Conservation (phyloP, 1,140 invertebrate genomes). For the Dysdera silvatica region DNA sequence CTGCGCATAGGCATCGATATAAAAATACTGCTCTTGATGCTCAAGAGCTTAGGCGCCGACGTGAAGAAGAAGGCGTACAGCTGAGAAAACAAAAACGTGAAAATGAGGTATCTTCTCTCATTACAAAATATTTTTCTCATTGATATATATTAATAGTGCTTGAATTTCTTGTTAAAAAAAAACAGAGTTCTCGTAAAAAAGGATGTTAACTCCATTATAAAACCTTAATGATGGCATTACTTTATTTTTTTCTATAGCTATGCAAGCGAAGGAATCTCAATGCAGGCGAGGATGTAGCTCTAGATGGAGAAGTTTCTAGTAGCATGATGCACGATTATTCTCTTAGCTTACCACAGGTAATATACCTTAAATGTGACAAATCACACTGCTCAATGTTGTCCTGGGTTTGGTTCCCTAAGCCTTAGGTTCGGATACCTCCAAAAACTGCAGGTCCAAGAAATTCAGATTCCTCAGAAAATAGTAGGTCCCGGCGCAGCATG, state of each 20-base stretch:
- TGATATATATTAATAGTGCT: not conserved
- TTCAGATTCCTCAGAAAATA: no score
- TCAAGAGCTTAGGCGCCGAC: conserved; percentile 75
- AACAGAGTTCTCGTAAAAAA: no score
- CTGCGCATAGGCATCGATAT: conserved; percentile 77
- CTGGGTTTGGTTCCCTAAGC: no score
- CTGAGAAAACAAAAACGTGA: conserved; percentile 91
- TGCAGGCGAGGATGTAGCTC: conserved; percentile 6
- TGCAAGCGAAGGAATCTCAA: conserved; percentile 29
- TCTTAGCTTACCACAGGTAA: not conserved
- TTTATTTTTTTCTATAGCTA: conserved; percentile 16
- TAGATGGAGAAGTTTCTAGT: conserved; percentile 24
- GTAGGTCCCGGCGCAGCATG: no score
- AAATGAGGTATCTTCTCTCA: conserved; percentile 48
- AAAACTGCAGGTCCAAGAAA: no score
- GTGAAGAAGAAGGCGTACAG: conserved; percentile 95
- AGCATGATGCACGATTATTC: conserved; percentile 23
- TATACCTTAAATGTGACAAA: not conserved
- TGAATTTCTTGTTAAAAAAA: no score
- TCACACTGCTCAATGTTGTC: not conserved
- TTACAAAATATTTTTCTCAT: not conserved
- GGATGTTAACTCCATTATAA: no score
- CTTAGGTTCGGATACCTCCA: not conserved
- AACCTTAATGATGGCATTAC: no score
- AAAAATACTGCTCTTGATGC: conserved; percentile 89